Evolutionary conservation across 2,113 vertebrate species (phyloP).

Genomic region (Mustela lutreola): DNA sequence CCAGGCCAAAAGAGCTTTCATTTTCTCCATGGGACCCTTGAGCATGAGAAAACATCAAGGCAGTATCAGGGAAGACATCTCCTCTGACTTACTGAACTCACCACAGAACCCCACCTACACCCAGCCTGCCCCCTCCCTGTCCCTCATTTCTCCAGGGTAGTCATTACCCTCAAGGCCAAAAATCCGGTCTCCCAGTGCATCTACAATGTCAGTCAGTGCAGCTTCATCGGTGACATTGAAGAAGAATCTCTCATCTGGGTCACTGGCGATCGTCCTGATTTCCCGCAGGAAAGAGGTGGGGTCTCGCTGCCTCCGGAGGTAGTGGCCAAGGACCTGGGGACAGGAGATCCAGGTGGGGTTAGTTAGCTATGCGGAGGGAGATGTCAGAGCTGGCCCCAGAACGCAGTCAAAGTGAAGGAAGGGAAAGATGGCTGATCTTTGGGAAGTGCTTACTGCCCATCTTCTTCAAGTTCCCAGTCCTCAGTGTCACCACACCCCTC

Average conservation of each 20-base stretch:
- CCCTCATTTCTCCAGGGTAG: not conserved
- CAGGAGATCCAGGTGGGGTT: not conserved
- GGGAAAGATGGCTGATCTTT: no score
- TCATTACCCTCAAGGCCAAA: conserved; percentile 95
- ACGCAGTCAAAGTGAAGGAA: not conserved
- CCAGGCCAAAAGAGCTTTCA: conserved; percentile 96
- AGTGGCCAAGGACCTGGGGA: conserved; percentile 95
- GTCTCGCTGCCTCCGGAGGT: conserved; percentile 95
- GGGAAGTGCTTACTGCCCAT: not conserved
- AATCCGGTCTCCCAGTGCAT: conserved; percentile 95
- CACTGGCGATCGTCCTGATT: conserved; percentile 96
- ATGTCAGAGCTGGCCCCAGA: not conserved
- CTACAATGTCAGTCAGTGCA: conserved; percentile 96
- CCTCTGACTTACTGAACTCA: not conserved
- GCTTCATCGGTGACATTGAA: conserved; percentile 98
- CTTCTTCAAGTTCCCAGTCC: not conserved
- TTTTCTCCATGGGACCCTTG: conserved; percentile 94
- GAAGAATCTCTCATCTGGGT: conserved; percentile 96
- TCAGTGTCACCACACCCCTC: not conserved
- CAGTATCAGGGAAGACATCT: not conserved
- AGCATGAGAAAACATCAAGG: not conserved
- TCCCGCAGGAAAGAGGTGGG: conserved; percentile 95
- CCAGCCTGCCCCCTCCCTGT: not conserved
- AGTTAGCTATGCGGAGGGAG: not conserved
- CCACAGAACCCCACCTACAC: not conserved